Base-by-base conservation (phyloP, 2,888 invertebrate genomes). In the Macaria notata region DNA sequence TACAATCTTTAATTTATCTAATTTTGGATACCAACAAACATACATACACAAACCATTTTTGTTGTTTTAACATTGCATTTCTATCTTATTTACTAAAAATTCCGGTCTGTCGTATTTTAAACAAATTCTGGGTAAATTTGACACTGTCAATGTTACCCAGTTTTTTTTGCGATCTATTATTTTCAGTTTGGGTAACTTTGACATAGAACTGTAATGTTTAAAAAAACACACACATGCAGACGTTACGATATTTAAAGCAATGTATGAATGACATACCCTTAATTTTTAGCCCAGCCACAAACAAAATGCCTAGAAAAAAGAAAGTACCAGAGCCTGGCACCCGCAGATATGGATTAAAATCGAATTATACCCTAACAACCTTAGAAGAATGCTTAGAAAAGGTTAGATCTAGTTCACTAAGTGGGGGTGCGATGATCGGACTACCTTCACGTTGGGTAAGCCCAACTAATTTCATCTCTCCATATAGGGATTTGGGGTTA, bases 321-420 rank as follows among this genome's bases (percentile, higher is more conserved):
- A 54, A 48, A 33, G 54, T 48, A 29, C 36, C 54, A 43, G 44
- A 54, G 48, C 54, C 54, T 38, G 54, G 54, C 38, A 54, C 49
- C 43, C 29, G 54, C 43, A 54, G 31, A 33, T 54, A 54, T 54
- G 54, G 49, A 30, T 42, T 44, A 45, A 54, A 48, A 54, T 54
- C 49, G 3, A 47, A 36, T 54, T 54, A 54, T 33, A 43, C 54
- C 39, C 31, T 36, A 36, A 31, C 42, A 8, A 43, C 43, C 31
- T 48, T 54, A 43, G 42, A 43, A 43, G 33, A 43, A 43, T 43
- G 43, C 43, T 43, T 9, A 43, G 43, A 36, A 36, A 51, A 61
- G 41, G 54, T 57, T n/a, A 48, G 36, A 51, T 51, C 51, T 3
- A 51, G 54, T 29, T 38, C 48, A 55, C 49, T 55, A 41, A 58